Evolutionary conservation across 1,140 invertebrate genomes (phyloP).

Genomic region (Scaptomyza montana): DNA sequence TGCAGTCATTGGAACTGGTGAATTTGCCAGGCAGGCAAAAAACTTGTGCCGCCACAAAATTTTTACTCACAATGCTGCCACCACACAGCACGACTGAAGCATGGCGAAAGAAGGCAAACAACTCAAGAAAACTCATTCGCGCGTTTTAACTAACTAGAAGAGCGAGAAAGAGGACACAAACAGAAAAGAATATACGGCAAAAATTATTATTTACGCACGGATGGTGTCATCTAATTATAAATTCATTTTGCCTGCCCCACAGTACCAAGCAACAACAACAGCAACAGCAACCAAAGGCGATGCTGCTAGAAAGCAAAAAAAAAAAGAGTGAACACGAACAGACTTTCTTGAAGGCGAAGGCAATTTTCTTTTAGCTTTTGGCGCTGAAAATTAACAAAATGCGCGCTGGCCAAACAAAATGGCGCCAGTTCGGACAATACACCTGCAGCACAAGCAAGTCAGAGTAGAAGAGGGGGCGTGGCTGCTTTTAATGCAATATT

Average conservation of each 20-base stretch:
- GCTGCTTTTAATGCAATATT: constrained; percentile 76
- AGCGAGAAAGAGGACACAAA: constrained; percentile 23
- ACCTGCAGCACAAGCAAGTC: constrained; percentile 53
- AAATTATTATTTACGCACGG: constrained; percentile 84
- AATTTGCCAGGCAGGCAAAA: constrained; percentile 59
- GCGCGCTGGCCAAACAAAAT: constrained; percentile 63
- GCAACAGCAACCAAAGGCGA: constrained; percentile 30
- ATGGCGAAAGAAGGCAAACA: constrained; percentile 4
- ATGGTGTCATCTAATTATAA: constrained; percentile 84
- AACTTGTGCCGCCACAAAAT: constrained; percentile 64
- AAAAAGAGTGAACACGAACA: constrained; percentile 4
- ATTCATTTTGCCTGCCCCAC: constrained; percentile 75
- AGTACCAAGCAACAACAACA: constrained; percentile 39
- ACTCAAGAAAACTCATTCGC: constrained; percentile 80
- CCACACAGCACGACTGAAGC: background rate
- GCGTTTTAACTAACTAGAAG: constrained; percentile 77
- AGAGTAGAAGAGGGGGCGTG: constrained; percentile 1
- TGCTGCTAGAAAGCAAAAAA: background rate
- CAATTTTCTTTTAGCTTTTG: constrained; percentile 59
- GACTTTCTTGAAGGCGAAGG: constrained; percentile 39
- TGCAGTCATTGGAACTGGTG: constrained; percentile 32
- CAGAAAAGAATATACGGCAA: constrained; percentile 54
- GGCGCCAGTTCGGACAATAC: constrained; percentile 65
- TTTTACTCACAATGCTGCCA: constrained; percentile 61
- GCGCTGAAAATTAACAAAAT: constrained; percentile 68